Conservation (phyloP, 2,113 vertebrate species). For the Corvus hawaiiensis region DNA sequence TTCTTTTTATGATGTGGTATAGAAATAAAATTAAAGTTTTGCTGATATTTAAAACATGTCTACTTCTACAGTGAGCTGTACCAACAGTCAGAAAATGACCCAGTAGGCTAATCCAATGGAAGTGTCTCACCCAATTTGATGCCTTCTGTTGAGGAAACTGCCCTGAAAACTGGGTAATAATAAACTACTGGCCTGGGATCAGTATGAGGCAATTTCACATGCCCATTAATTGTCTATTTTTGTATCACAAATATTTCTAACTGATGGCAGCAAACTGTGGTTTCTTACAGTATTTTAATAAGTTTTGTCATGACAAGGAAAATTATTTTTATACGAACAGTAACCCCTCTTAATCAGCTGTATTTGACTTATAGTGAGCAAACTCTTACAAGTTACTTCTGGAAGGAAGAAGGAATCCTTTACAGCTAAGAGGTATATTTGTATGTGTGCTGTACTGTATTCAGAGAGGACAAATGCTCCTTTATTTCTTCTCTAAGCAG, state of each 20-base stretch:
- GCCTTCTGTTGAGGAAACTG: not conserved
- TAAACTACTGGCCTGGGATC: not conserved
- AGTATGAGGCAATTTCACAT: not conserved
- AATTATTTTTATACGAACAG: not conserved
- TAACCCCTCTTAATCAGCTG: not conserved
- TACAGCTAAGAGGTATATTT: not conserved
- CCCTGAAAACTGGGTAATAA: not conserved
- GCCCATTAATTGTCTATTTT: not conserved
- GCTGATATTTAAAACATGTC: not conserved
- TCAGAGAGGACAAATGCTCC: not conserved
- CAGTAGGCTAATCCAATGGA: not conserved
- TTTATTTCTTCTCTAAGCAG: not conserved
- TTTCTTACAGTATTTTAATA: not conserved
- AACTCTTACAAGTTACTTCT: not conserved
- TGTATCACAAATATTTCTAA: not conserved
- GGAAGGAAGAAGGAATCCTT: not conserved
- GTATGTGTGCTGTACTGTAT: not conserved
- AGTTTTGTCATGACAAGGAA: not conserved
- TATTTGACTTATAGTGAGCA: not conserved
- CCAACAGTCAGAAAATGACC: not conserved
- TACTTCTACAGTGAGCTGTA: not conserved
- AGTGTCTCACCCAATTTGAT: not conserved
- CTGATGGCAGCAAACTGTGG: not conserved
- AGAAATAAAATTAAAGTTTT: not conserved
- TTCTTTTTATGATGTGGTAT: not conserved